These are phyloP conservation scores for Cyprinus carpio DNA, from an alignment of 2,113 vertebrate genomes.

Conservation along the genomic window DNA sequence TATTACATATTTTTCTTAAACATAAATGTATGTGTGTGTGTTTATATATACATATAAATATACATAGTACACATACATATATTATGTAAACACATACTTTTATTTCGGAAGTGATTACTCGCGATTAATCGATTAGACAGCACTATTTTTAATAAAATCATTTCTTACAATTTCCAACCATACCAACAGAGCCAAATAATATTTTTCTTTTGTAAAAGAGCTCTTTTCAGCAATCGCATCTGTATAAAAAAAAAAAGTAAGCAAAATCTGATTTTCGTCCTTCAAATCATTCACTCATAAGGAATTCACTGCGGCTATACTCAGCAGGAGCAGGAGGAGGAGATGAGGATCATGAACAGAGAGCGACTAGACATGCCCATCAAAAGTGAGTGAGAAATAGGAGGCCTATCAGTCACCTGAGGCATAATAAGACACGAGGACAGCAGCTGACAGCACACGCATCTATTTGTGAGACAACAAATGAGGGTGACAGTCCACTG, in stretches of 20 bases:
- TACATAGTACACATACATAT: too few species aligned
- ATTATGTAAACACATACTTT: too few species aligned
- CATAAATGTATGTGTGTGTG: too few species aligned
- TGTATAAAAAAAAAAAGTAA: neutral
- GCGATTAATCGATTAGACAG: too few species aligned
- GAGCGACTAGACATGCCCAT: slow-evolving; percentile 31
- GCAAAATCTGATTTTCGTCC: neutral
- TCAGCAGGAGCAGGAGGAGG: slow-evolving; percentile 9
- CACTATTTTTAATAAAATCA: neutral
- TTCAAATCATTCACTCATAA: slow-evolving; percentile 18
- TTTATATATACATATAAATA: too few species aligned
- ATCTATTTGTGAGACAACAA: slow-evolving; percentile 37
- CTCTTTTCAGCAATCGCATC: neutral
- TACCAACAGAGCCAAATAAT: neutral
- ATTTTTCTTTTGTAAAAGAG: neutral
- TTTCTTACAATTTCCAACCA: neutral
- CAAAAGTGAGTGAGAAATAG: slow-evolving; percentile 33
- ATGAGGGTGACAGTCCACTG: slow-evolving; percentile 27
- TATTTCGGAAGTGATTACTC: too few species aligned
- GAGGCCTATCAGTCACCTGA: slow-evolving; percentile 38
- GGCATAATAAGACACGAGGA: slow-evolving; percentile 34
- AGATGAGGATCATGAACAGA: slow-evolving; percentile 47
- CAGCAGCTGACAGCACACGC: slow-evolving; percentile 10
- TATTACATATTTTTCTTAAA: too few species aligned
- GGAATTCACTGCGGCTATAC: neutral